Base-by-base conservation (phyloP, 2,113 vertebrate genomes). In the Microcebus ravelobensis region DNA sequence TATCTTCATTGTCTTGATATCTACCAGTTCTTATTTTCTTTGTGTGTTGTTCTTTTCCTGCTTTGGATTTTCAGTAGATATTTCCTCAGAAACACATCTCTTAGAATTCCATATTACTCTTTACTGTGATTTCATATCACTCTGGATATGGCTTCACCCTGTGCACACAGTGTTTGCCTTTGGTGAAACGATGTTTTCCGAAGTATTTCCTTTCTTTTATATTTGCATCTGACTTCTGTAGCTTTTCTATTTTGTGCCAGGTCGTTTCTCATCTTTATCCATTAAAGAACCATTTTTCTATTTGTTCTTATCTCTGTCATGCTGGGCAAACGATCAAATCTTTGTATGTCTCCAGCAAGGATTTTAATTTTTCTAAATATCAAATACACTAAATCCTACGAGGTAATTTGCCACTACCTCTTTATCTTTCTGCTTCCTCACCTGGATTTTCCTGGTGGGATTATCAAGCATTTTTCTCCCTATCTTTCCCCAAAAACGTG, bases 131-230 rank as follows among this genome's bases (percentile, higher is more conserved):
- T 74, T 74, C 55, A 5, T 7, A 25, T 31, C 31, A 48, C 31
- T 83, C 13, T 50, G 7, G 9, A 70, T 89, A 80, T 50, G 61
- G 7, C 61, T 52, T 77, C 34, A 36, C 39, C n/a, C 36, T 95
- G 89, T 77, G 73, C 15, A 73, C 25, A n/a, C 36, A 85, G n/a
- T 80, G 68, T 85, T 42, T 68, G 73, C 73, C 83, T 84, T 97
- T 67, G n/a, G 31, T 55, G 83, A 95, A 83, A 67, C 9, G 48
- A 31, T 71, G 39, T 74, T 79, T 94, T 92, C 87, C 48, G 57
- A 73, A 21, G 20, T 55, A 31, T 87, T 93, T 94, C 36, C 52
- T 89, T 95, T 57, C 48, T 76, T 55, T 80, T 87, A 55, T 73
- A 0, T 92, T 83, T 91, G 42, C 55, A 71, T 74, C 34, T 70